A percentile compares a stretch with the other conserved stretches of the same genome.
These are phyloP conservation scores for Lysandra coridon DNA, from an alignment of 2,888 invertebrate species.

Conservation along the genomic window DNA sequence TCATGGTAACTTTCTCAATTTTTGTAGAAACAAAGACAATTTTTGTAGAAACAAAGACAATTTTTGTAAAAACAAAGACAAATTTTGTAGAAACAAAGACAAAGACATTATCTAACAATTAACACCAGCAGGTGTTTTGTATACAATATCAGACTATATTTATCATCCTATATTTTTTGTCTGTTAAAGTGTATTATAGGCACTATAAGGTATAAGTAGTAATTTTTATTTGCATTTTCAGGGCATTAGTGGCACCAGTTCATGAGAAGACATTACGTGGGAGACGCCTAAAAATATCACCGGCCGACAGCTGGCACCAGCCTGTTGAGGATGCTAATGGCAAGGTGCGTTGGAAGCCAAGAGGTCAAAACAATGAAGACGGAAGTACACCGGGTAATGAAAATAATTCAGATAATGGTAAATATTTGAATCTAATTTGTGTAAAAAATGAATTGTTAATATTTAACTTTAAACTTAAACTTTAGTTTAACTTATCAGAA, in stretches of 20 bases:
- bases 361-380: conserved; percentile 42
- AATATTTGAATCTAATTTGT: background rate
- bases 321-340: conserved; percentile 66
- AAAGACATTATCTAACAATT: too few relatives aligned
- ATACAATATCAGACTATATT: too few relatives aligned
- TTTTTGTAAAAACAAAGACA: too few relatives aligned
- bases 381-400: conserved; percentile 29
- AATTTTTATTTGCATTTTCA: conserved; percentile 39
- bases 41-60: too few relatives aligned
- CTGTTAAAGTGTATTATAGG: background rate
- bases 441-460: too few relatives aligned
- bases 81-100: too few relatives aligned
- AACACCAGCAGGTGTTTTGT: too few relatives aligned
- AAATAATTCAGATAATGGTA: conserved; percentile 35
- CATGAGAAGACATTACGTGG: conserved; percentile 63
- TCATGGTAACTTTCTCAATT: too few relatives aligned
- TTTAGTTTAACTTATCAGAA: too few relatives aligned
- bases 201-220: background rate
- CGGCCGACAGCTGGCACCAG: conserved; percentile 84
- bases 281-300: conserved; percentile 68
- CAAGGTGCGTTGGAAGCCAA: conserved; percentile 59
- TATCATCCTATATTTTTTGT: too few relatives aligned
- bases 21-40: too few relatives aligned
- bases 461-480: too few relatives aligned
- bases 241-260: conserved; percentile 65